phyloP scores from a whole-genome alignment of 2,888 invertebrate species.

The Sphaeridia pumilis region DNA sequence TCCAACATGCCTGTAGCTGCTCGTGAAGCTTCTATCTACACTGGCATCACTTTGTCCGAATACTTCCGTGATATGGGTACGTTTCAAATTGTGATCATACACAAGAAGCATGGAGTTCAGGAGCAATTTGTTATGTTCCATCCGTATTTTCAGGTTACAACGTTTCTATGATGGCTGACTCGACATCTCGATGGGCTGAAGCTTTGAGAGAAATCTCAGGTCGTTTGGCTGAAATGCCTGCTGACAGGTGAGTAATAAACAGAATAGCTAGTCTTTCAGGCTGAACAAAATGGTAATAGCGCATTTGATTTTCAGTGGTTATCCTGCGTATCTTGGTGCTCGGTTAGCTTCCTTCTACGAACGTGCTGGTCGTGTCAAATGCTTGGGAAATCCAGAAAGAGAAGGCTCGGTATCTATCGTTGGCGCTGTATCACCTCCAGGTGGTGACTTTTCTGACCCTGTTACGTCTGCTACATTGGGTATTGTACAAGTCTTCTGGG shows the following conservation, averaged over 20 bases:
- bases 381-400: conserved; percentile 92
- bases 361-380: conserved; percentile 94
- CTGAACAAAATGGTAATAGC: neutral
- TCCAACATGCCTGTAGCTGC: conserved; percentile 99
- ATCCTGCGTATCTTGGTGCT: conserved; percentile 97
- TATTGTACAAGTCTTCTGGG: conserved; percentile 99
- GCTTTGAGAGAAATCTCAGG: conserved; percentile 98
- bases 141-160: conserved; percentile 80
- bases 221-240: conserved; percentile 99
- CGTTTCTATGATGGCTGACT: conserved; percentile 99
- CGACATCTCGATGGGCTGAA: conserved; percentile 99
- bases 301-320: conserved; percentile 56
- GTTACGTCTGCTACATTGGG: conserved; percentile 97
- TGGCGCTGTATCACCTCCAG: conserved; percentile 98
- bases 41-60: conserved; percentile 98
- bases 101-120: neutral
- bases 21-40: conserved; percentile 99
- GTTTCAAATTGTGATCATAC: neutral
- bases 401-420: conserved; percentile 99
- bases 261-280: neutral
- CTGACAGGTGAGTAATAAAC: conserved; percentile 48
- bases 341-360: conserved; percentile 99
- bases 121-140: neutral
- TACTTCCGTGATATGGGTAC: conserved; percentile 70
- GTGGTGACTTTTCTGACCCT: conserved; percentile 99